Evolutionary conservation across 2,888 invertebrate genomes (phyloP), one percentile per base, ranked within the genome.

Genomic region (Syrista parreyssii): DNA sequence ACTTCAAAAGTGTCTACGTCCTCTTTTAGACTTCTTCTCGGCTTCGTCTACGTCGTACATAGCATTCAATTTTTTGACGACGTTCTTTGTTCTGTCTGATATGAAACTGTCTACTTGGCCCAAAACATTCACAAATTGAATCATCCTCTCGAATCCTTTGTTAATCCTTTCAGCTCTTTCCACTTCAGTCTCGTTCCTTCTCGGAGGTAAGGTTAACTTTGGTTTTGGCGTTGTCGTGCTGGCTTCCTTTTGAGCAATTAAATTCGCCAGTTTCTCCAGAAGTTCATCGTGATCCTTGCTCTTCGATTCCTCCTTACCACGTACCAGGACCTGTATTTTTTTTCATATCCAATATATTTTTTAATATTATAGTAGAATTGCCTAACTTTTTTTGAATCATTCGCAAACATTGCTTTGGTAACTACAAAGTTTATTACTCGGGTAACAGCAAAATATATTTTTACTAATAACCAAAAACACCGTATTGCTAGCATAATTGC

Each of bases 91-190:
- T 78, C 92, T 87, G 77, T 93, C 92, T 1, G 92, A 91, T 73
- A 93, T 84, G 83, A 92, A 93, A 36, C 91, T 89, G 83, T 93
- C 93, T 55, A 93, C 90, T 85, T 93, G 92, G 4, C 92, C 93
- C 76, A 93, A 86, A 77, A 93, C 91, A 80, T 92, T 92, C 3
- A 93, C 92, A 69, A 93, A 86, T 82, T 92, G 92, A 76, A 93
- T 91, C 88, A 93, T 90, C 83, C 89, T 92, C 78, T 93, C 92
- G 79, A 93, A 92, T 83, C 92, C 91, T 36, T 89, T 91, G 79
- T 92, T 92, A 35, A 92, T 84, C 77, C 88, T 87, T 82, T 92
- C 91, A 0, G 90, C 88, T 79, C 88, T 89, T 69, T 92, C 88
- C 68, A 88, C 79, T 84, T 91, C 89, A 75, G 89, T 90, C 34